A percentile compares a stretch with the other conserved stretches of the same genome.
phyloP scores from a whole-genome alignment of 1,140 invertebrate genomes.

The Trypoxylus dichotomus region DNA sequence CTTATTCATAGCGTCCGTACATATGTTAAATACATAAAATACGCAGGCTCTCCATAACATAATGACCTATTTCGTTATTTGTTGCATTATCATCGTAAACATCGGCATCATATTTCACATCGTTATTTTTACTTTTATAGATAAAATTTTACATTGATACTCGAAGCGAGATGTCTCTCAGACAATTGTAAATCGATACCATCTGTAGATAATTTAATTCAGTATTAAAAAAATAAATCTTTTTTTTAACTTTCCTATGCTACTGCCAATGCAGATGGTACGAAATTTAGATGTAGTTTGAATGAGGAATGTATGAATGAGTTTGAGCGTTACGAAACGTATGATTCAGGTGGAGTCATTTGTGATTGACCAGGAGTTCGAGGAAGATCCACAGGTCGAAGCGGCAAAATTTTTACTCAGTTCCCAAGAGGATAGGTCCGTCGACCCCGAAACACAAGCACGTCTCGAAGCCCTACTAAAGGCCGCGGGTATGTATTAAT shows the following conservation, averaged over 20 bases:
- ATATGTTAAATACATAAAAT: background rate
- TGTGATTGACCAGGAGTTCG: conserved; percentile 68
- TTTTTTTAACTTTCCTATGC: too few relatives aligned
- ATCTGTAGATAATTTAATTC: too few relatives aligned
- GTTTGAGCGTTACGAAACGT: conserved; percentile 33
- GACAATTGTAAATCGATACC: background rate
- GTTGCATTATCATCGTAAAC: background rate
- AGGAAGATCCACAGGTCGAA: conserved; percentile 69
- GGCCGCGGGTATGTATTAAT: conserved; percentile 69
- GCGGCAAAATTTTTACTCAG: conserved; percentile 77
- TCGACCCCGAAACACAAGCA: conserved; percentile 88
- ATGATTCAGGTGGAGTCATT: conserved; percentile 70
- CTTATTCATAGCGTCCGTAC: background rate
- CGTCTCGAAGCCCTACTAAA: conserved; percentile 84
- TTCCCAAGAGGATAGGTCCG: conserved; percentile 75
- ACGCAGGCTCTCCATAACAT: background rate
- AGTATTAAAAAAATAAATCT: too few relatives aligned
- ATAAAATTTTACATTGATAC: background rate
- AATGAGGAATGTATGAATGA: conserved; percentile 26
- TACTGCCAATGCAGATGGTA: background rate
- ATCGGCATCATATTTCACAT: background rate
- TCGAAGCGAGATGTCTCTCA: background rate
- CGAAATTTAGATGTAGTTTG: conserved; percentile 8
- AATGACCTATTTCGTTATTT: background rate
- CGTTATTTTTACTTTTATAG: background rate